Evolutionary conservation across 2,797 vertebrate genomes (phyloP).

Genomic region (Malurus splendens): DNA sequence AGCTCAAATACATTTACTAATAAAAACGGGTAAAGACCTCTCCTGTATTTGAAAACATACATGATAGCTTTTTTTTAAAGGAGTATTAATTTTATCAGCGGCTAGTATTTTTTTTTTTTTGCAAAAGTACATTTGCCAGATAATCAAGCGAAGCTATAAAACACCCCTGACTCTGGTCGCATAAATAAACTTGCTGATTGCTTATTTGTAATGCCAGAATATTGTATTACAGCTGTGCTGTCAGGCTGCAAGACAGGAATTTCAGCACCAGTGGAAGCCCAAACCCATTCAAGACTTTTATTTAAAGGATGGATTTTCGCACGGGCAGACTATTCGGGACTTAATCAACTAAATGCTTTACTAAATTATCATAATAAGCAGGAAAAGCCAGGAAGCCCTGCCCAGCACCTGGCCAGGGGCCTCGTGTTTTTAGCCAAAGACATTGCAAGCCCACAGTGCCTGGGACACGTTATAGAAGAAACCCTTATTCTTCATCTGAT

Average conservation of each 20-base stretch:
- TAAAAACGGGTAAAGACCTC: not conserved
- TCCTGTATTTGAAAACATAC: not conserved
- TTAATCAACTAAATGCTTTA: rapidly evolving
- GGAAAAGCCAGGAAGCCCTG: not conserved
- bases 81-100: not conserved
- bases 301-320: not conserved
- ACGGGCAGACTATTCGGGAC: too few relatives aligned
- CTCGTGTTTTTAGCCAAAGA: not conserved
- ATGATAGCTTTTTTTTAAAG: not conserved
- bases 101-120: not conserved
- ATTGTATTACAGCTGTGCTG: conserved; percentile 24
- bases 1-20: not conserved
- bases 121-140: not conserved
- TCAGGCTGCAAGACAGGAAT: not conserved
- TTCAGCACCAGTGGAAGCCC: not conserved
- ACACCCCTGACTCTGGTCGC: not conserved
- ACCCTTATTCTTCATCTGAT: not conserved
- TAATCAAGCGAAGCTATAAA: not conserved
- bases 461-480: not conserved
- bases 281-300: not conserved
- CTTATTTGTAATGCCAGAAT: conserved; percentile 19
- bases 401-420: not conserved
- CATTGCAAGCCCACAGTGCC: not conserved
- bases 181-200: conserved; percentile 36
- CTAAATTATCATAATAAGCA: not conserved